These are phyloP conservation scores for Hirtodrosophila cameraria DNA, from an alignment of 2,888 invertebrate species.

Conservation along the genomic window DNA sequence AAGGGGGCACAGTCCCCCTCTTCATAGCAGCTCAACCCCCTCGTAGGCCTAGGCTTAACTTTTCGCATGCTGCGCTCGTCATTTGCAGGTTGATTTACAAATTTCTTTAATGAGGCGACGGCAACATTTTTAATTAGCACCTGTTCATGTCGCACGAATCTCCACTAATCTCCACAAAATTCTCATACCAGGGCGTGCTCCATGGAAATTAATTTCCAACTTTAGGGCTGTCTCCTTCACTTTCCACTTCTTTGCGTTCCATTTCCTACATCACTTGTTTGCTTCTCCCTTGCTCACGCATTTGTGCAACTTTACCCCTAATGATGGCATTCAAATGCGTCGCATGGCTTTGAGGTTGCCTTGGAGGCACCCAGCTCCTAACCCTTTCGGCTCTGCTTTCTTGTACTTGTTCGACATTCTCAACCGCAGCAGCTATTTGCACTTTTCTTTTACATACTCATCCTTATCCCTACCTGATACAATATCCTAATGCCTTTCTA, in stretches of 20 bases:
- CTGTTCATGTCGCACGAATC: constrained; percentile 60
- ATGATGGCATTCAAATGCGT: constrained; percentile 50
- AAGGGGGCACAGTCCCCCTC: background rate
- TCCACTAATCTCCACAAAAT: constrained; percentile 58
- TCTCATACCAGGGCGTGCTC: constrained; percentile 20
- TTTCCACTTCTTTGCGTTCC: background rate
- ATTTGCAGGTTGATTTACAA: constrained; percentile 70
- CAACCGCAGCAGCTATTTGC: constrained; percentile 36
- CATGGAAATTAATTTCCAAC: constrained; percentile 67
- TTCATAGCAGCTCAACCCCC: background rate
- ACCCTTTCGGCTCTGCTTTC: constrained; percentile 14
- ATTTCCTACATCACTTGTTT: background rate
- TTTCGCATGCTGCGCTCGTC: constrained; percentile 46
- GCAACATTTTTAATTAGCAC: constrained; percentile 83
- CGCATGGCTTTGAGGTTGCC: constrained; percentile 11
- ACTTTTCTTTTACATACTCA: background rate
- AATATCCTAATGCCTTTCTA: constrained; percentile 57
- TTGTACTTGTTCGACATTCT: constrained; percentile 19
- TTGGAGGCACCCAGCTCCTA: constrained; percentile 11
- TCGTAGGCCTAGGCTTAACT: constrained; percentile 18
- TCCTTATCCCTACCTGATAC: constrained; percentile 23
- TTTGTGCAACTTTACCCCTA: constrained; percentile 29
- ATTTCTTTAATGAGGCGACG: constrained; percentile 82
- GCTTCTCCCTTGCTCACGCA: constrained; percentile 24
- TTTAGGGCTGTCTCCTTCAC: constrained; percentile 29